These are phyloP conservation scores for Molorchus minor DNA, from an alignment of 2,888 invertebrate genomes.

Conservation along the genomic window DNA sequence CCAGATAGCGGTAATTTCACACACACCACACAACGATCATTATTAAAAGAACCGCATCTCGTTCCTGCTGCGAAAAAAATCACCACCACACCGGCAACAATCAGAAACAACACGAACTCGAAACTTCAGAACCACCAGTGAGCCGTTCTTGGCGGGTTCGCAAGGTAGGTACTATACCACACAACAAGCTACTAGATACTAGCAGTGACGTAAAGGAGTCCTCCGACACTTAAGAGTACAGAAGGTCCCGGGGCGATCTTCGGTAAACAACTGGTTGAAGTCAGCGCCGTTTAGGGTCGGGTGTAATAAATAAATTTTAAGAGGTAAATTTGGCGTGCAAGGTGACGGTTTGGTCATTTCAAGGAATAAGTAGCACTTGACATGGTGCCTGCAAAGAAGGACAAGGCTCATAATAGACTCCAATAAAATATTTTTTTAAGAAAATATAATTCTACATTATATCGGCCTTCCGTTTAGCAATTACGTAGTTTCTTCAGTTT, in stretches of 20 bases:
- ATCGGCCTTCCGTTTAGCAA: too few relatives aligned
- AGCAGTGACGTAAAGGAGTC: conserved; percentile 11
- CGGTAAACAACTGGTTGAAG: conserved; percentile 22
- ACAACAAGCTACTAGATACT: conserved; percentile 19
- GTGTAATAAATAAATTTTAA: conserved; percentile 9
- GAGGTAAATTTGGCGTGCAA: conserved; percentile 10
- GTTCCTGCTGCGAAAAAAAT: not conserved
- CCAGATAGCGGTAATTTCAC: conserved; percentile 1
- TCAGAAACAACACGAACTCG: conserved; percentile 4
- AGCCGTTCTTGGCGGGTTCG: conserved; percentile 1
- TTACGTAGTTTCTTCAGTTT: too few relatives aligned
- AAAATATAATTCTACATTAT: too few relatives aligned
- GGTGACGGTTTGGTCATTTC: not conserved
- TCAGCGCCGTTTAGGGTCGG: not conserved
- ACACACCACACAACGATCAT: conserved; percentile 11
- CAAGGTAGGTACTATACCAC: conserved; percentile 13
- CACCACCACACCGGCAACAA: conserved; percentile 8
- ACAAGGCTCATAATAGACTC: too few relatives aligned
- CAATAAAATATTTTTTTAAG: too few relatives aligned
- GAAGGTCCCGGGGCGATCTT: conserved; percentile 14
- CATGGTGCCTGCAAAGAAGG: too few relatives aligned
- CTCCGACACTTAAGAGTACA: conserved; percentile 16
- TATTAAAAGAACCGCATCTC: conserved; percentile 4
- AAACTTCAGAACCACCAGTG: conserved; percentile 2
- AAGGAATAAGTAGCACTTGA: too few relatives aligned